phyloP scores from a whole-genome alignment of 1,140 invertebrate species.

The Sarcophaga peregrina region DNA sequence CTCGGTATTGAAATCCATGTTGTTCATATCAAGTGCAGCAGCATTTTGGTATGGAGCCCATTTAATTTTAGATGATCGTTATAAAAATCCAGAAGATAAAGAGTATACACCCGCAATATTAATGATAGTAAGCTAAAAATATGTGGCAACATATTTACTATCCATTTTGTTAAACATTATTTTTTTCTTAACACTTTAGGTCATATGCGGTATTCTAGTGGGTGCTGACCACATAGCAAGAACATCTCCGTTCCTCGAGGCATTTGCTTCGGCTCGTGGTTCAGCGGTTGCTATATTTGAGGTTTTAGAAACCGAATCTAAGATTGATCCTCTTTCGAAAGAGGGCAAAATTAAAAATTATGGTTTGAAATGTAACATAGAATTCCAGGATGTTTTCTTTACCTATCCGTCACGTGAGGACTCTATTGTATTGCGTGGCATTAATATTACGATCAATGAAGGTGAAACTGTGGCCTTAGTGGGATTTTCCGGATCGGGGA shows the following conservation, averaged over 20 bases:
- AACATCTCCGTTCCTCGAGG: constrained; percentile 79
- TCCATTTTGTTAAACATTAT: constrained; percentile 61
- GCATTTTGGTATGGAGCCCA: constrained; percentile 88
- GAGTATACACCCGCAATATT: constrained; percentile 78
- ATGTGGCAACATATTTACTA: not conserved
- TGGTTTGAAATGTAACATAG: constrained; percentile 74
- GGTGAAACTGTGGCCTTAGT: constrained; percentile 83
- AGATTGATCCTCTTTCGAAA: constrained; percentile 76
- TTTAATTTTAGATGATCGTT: constrained; percentile 71
- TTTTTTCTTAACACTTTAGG: constrained; percentile 66
- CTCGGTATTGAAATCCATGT: constrained; percentile 83
- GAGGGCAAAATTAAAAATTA: constrained; percentile 72
- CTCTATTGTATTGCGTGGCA: constrained; percentile 73
- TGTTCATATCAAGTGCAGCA: constrained; percentile 82
- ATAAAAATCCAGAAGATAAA: constrained; percentile 59
- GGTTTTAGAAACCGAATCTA: constrained; percentile 78
- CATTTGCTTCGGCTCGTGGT: constrained; percentile 80
- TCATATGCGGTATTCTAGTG: constrained; percentile 81
- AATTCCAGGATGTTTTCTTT: constrained; percentile 81
- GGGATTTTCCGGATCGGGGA: constrained; percentile 80
- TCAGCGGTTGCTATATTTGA: constrained; percentile 81
- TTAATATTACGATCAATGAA: constrained; percentile 72
- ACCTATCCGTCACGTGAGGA: constrained; percentile 83
- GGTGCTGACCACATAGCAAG: constrained; percentile 84
- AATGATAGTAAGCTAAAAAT: constrained; percentile 76